A percentile compares a stretch with the other conserved stretches of the same genome.
These are phyloP conservation scores for Boulengeromyrus knoepffleri DNA, from an alignment of 2,113 vertebrate species.

Conservation along the genomic window DNA sequence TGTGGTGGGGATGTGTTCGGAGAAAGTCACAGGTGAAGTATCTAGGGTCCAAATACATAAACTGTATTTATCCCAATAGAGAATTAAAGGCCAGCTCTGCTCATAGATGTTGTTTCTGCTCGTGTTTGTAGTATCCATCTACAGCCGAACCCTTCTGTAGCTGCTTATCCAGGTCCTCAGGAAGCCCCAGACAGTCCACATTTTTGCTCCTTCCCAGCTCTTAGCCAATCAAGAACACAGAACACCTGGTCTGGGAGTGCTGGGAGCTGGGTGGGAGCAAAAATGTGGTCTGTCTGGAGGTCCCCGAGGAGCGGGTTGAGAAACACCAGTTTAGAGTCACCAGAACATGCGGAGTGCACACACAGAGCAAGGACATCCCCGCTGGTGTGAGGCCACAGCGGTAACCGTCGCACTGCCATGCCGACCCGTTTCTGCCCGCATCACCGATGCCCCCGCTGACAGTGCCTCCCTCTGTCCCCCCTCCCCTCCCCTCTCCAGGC, in stretches of 20 bases:
- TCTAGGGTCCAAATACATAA: neutral
- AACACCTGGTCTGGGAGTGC: neutral
- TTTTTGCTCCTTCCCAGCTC: neutral
- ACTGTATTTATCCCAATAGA: neutral
- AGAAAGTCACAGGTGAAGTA: neutral
- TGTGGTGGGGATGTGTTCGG: too few relatives aligned
- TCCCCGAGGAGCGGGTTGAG: neutral
- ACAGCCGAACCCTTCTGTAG: neutral
- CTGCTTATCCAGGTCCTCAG: neutral
- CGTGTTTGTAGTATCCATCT: neutral
- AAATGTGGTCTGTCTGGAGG: neutral
- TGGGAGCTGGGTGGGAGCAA: neutral
- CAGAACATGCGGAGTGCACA: neutral
- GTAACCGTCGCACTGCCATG: neutral
- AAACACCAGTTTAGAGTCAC: neutral
- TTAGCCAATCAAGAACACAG: neutral
- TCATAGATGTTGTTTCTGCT: neutral
- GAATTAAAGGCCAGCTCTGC: neutral
- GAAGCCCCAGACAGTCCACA: neutral
- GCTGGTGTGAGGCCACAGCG: neutral
- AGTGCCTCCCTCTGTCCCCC: neutral
- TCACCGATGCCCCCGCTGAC: neutral
- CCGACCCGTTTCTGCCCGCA: neutral
- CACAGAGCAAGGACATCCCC: neutral
- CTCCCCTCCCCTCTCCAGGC: slow-evolving; percentile 53